phyloP scores from a whole-genome alignment of 2,888 invertebrate species.

The Amphipyra tragopoginis region DNA sequence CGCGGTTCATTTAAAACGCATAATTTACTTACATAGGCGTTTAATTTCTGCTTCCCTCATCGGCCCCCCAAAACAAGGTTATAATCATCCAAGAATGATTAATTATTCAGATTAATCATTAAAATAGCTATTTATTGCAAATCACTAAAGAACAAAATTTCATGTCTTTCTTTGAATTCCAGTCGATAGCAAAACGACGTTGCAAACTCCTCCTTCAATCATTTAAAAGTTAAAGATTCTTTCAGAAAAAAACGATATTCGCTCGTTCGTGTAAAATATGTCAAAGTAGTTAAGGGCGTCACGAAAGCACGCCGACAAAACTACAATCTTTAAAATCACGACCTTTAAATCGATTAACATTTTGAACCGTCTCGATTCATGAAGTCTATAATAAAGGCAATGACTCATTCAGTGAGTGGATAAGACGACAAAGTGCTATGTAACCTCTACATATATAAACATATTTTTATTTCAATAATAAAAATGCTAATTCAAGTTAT shows the following conservation, averaged over 20 bases:
- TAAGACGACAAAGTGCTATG: conserved; percentile 17
- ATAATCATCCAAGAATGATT: too few relatives aligned
- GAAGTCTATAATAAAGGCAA: conserved; percentile 33
- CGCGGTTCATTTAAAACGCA: conserved; percentile 27
- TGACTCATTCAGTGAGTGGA: conserved; percentile 38
- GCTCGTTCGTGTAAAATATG: background rate
- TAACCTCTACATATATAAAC: conserved; percentile 2
- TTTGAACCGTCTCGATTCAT: conserved; percentile 34
- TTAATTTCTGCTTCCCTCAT: conserved; percentile 21
- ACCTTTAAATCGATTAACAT: conserved; percentile 42
- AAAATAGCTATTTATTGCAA: background rate
- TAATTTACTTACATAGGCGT: conserved; percentile 17
- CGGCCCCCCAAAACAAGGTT: conserved; percentile 12
- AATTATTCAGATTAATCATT: too few relatives aligned
- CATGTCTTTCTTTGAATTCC: too few relatives aligned
- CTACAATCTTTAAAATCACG: conserved; percentile 26
- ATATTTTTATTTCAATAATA: conserved; percentile 1
- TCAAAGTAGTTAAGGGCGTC: background rate
- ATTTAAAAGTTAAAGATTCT: too few relatives aligned
- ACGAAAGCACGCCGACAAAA: conserved; percentile 6
- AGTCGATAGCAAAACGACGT: too few relatives aligned
- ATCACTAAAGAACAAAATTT: background rate
- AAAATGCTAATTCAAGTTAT: background rate
- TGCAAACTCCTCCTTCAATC: too few relatives aligned
- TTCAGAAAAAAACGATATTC: too few relatives aligned